Percentiles rank a stretch among this genome's conserved stretches.
These are phyloP conservation scores for Ammodramus savannarum DNA, from an alignment of 2,113 vertebrate species.

Conservation along the genomic window DNA sequence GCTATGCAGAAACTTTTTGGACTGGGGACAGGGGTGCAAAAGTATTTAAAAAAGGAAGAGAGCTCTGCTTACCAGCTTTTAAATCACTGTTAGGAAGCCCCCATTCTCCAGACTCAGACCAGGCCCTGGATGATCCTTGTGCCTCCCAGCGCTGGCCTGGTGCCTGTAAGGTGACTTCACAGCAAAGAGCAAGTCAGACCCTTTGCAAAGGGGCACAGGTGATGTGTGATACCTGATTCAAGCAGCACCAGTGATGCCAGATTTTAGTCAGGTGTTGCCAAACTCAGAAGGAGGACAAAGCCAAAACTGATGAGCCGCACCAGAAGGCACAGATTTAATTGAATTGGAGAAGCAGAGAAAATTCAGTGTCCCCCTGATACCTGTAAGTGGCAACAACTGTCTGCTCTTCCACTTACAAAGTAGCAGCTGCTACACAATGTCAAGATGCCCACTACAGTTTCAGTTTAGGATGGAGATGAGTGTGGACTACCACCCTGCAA, in stretches of 20 bases:
- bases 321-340: neutral
- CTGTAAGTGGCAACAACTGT: neutral
- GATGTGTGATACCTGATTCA: neutral
- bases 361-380: neutral
- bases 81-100: neutral
- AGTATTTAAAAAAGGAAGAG: neutral
- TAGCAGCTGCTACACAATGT: neutral
- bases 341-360: neutral
- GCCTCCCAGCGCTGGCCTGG: neutral
- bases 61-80: neutral
- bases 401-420: neutral
- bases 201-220: neutral
- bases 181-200: neutral
- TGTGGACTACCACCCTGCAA: neutral
- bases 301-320: neutral
- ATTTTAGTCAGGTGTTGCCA: neutral
- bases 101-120: neutral
- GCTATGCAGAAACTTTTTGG: neutral
- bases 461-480: neutral
- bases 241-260: neutral
- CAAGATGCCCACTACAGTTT: neutral
- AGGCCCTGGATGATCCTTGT: neutral
- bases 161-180: neutral
- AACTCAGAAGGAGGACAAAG: neutral
- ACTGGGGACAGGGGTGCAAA: neutral